Base-by-base conservation (phyloP, 2,113 vertebrate genomes). In the Pavo muticus region DNA sequence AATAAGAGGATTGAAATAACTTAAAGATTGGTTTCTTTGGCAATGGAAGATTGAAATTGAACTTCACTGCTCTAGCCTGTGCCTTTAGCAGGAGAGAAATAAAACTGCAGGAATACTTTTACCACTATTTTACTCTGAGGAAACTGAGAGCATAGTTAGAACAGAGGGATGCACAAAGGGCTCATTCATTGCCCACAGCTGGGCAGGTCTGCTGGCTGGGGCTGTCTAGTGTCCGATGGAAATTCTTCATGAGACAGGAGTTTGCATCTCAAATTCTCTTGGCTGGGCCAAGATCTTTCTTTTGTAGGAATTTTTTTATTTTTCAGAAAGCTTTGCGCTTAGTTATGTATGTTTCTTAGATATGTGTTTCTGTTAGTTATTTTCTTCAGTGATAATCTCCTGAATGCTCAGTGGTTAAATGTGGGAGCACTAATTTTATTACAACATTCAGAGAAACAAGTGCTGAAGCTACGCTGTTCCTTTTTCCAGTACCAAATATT, bases 1-100 rank as follows among this genome's bases (percentile, higher is more conserved):
- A 88, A 3, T 87, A 94, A 87, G 56, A 87, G n/a, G 78, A 87
- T 67, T 94, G 75, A 91, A 93, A 60, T 83, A 91, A 91, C 32
- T 85, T 73, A 76, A 82, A 76, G 78, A 83, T 9, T 80, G 63
- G 84, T 79, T 91, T 63, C 35, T 94, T 37, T 68, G 39, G 25
- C 50, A 84, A 60, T 44, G 23, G 47, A 17, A 88, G 87, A 60
- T 21, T 90, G 60, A 92, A 95, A 86, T 13, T 71, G 59, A 90
- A 85, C 64, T 76, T 67, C 32, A 16, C 68, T 27, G 23, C 57
- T 79, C 32, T 77, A 57, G 25, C 37, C 47, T 63, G 37, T 76
- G 42, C 42, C 64, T 91, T 89, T 72, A 83, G 56, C 44, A 90
- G 73, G 57, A 93, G 48, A 42, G 42, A 87, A 81, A 69, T 80